A percentile compares a stretch with the other conserved stretches of the same genome.
Conservation (phyloP, 2,888 invertebrate genomes). For the Spodoptera picta region DNA sequence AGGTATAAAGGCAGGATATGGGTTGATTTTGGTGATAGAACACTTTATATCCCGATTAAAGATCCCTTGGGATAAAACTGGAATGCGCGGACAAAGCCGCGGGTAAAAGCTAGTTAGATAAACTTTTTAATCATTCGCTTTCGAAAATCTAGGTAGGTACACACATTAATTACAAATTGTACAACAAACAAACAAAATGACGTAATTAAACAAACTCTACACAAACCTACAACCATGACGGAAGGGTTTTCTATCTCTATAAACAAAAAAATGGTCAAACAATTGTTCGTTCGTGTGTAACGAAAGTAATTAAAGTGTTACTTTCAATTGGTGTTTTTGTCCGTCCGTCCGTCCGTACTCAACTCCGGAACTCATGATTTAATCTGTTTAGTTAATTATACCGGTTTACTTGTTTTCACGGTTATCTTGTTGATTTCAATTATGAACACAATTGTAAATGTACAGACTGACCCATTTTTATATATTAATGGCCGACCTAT, state of each 20-base stretch:
- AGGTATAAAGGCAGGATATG: too few relatives aligned
- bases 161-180: too few relatives aligned
- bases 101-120: too few relatives aligned
- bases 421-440: slow-evolving; percentile 31
- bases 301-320: slow-evolving; percentile 11
- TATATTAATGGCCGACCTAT: not conserved
- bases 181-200: too few relatives aligned
- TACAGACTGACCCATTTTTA: slow-evolving; percentile 10
- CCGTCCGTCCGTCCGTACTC: not conserved
- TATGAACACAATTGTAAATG: slow-evolving; percentile 12
- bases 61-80: too few relatives aligned
- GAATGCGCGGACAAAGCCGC: too few relatives aligned
- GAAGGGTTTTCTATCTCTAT: not conserved
- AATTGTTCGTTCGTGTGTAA: slow-evolving; percentile 4
- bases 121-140: too few relatives aligned
- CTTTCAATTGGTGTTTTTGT: slow-evolving; percentile 23
- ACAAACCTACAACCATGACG: not conserved
- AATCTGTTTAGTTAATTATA: slow-evolving; percentile 32
- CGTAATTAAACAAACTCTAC: too few relatives aligned
- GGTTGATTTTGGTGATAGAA: too few relatives aligned
- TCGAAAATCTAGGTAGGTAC: too few relatives aligned
- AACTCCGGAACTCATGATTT: slow-evolving; percentile 48
- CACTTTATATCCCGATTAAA: too few relatives aligned
- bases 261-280: slow-evolving; percentile 1
- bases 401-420: slow-evolving; percentile 17